Conservation (phyloP, 1,140 invertebrate species). For the Sycobia sp. region DNA sequence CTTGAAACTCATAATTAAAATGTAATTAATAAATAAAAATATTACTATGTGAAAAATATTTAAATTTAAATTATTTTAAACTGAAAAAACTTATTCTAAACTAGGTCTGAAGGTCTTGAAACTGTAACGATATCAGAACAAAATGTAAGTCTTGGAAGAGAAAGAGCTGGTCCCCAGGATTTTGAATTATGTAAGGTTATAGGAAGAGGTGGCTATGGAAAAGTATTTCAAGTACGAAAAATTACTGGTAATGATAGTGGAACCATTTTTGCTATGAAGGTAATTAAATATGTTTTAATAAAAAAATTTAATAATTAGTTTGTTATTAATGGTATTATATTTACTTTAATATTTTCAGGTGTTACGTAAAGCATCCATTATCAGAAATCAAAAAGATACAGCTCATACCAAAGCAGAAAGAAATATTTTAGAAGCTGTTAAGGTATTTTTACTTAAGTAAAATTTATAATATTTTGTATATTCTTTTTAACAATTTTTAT, state of each 20-base stretch:
- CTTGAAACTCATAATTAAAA: no score
- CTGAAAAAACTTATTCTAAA: no score
- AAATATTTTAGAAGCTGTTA: constrained; percentile 97
- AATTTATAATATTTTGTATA: not conserved
- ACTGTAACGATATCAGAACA: constrained; percentile 84
- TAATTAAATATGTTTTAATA: not conserved
- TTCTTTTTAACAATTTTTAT: constrained; percentile 6
- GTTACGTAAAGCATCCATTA: constrained; percentile 96
- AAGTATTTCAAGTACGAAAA: constrained; percentile 95
- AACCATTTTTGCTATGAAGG: constrained; percentile 99
- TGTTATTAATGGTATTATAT: no score
- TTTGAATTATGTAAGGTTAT: constrained; percentile 96
- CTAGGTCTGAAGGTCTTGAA: constrained; percentile 78
- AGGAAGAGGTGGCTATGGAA: constrained; percentile 99
- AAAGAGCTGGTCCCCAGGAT: constrained; percentile 86
- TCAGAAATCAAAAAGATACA: constrained; percentile 98
- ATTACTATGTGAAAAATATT: no score
- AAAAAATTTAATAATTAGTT: not conserved
- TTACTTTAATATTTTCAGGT: constrained; percentile 57
- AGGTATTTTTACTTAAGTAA: constrained; percentile 67
- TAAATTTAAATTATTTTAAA: no score
- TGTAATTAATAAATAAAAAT: no score
- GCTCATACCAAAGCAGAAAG: constrained; percentile 99
- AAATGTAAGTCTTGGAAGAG: constrained; percentile 82
- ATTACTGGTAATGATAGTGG: constrained; percentile 86